Conservation (phyloP, 2,888 invertebrate species). For the Cephus spinipes region DNA sequence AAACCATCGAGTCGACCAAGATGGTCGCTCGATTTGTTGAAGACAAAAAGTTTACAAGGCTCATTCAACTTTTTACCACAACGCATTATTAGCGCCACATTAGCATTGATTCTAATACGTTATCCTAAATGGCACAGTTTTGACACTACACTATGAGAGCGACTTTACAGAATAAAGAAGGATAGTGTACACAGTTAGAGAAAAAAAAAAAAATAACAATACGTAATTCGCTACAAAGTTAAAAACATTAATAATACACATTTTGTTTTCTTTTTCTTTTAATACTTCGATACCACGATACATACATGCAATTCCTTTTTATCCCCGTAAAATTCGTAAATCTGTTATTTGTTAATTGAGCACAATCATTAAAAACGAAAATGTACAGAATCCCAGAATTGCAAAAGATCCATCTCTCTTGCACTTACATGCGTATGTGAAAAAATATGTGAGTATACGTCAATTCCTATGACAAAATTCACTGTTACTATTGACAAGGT, state of each 20-base stretch:
- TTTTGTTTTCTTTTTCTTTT: slow-evolving; percentile 39
- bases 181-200: slow-evolving; percentile 27
- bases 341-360: slow-evolving; percentile 44
- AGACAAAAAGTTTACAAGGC: neutral
- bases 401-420: slow-evolving; percentile 27
- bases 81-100: slow-evolving; percentile 2
- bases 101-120: slow-evolving; percentile 16
- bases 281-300: slow-evolving; percentile 44
- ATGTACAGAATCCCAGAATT: slow-evolving; percentile 34
- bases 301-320: slow-evolving; percentile 28
- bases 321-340: slow-evolving; percentile 26
- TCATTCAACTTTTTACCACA: neutral
- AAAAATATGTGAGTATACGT: slow-evolving; percentile 56
- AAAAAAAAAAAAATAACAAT: slow-evolving; percentile 28
- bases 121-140: slow-evolving; percentile 58
- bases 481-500: slow-evolving; percentile 34
- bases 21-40: neutral
- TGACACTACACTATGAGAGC: slow-evolving; percentile 46
- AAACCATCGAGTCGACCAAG: neutral
- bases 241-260: slow-evolving; percentile 50
- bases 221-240: slow-evolving; percentile 24
- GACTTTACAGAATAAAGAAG: slow-evolving; percentile 34
- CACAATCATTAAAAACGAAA: slow-evolving; percentile 39
- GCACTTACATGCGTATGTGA: slow-evolving; percentile 41
- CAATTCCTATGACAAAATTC: slow-evolving; percentile 48